Evolutionary conservation across 2,113 vertebrate species (phyloP).

Genomic region (Amphilophus citrinellus): DNA sequence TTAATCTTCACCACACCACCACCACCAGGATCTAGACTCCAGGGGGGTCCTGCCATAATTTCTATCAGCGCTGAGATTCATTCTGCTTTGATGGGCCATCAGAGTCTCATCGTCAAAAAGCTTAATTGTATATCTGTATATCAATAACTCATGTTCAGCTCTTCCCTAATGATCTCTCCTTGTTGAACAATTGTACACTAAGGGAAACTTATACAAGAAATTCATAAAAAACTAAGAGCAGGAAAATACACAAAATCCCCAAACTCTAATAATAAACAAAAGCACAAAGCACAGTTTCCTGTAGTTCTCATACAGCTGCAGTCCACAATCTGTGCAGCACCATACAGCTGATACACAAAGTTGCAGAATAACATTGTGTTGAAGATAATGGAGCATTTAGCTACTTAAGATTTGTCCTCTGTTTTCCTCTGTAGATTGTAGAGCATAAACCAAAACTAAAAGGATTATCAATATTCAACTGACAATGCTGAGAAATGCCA

Average conservation of each 20-base stretch:
- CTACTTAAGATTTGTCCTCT: not conserved
- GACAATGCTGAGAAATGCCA: not conserved
- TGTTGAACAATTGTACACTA: not conserved
- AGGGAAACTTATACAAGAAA: accelerated
- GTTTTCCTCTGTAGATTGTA: not conserved
- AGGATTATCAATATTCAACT: not conserved
- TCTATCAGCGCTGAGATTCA: too few species aligned
- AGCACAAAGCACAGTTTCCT: not conserved
- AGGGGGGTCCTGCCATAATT: too few species aligned
- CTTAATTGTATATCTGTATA: too few species aligned
- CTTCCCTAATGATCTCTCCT: too few species aligned
- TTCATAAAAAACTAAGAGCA: accelerated
- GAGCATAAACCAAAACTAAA: not conserved
- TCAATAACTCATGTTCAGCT: too few species aligned
- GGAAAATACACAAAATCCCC: not conserved
- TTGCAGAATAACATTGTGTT: not conserved
- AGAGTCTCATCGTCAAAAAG: too few species aligned
- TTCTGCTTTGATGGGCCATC: too few species aligned
- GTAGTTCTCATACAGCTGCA: not conserved
- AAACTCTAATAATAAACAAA: not conserved
- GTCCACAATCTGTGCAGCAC: not conserved
- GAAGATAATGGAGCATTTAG: not conserved
- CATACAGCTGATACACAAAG: not conserved
- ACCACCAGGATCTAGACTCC: too few species aligned
- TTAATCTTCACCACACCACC: too few species aligned